Evolutionary conservation across 1,140 invertebrate genomes (phyloP), one percentile per base, ranked within the genome.

Genomic region (Lordiphosa stackelbergi): DNA sequence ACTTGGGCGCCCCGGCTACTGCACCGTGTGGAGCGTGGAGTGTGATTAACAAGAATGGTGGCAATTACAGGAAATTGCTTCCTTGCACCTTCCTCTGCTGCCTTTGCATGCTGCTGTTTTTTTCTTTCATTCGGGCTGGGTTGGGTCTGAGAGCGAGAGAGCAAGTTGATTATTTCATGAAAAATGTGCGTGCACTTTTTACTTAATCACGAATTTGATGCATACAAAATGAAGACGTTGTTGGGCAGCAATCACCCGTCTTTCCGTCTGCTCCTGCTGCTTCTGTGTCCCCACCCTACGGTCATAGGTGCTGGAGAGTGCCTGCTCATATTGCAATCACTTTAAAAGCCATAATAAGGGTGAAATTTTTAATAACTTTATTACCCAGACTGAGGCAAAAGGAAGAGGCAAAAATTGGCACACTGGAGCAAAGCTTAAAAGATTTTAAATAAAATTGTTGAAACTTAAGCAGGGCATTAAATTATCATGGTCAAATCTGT

Each of bases 261-360:
- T 16, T 16, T 16, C 16, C 16, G 1, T 28, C 16, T 48, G 6
- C 11, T 34, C 10, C 34, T 13, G 34, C 10, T 13, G 22, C 10
- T 28, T 10, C 5, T 31, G 16, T 3, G 10, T 11, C 28, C 24
- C 52, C 2, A 19, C 11, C 31, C 31, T 8, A 31, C 34, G 35
- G 41, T 42, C 58, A 42, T 53, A 47, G 51, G 46, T 51, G 54
- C 16, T 31, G 28, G 28, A 31, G 43, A 63, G 53, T 60, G 54
- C 66, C 28, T 55, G 51, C 52, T 83, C 72, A 73, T 73, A 77
- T 83, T 73, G 77, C 78, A 84, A 84, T 84, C 79, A 84, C 78
- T 78, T 83, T 84, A 84, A 85, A 84, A 73, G 66, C 78, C 66
- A 85, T 86, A 86, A 86, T 86, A 86, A 86, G 84, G 74, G 78